Evolutionary conservation across 2,888 invertebrate species (phyloP), one percentile per base, ranked within the genome.

Genomic region (Polydrusus tereticollis): DNA sequence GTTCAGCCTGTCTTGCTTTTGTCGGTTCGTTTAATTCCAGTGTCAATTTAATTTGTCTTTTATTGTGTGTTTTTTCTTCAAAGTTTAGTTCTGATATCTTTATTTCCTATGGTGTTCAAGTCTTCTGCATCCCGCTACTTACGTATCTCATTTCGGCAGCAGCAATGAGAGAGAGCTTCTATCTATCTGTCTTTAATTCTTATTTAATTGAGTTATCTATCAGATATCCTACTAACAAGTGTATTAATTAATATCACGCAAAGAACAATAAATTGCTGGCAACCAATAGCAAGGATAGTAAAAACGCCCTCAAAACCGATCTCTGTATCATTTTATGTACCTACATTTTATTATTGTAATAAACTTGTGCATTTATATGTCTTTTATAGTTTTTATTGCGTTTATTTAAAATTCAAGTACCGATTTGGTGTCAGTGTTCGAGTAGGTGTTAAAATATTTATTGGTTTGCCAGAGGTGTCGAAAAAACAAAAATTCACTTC

Each of bases 371-470:
- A 52, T 73, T 73, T 73, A 69, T 72, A 67, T 59, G 59, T 69
- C 45, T 62, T 68, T 67, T 72, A 62, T 57, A 57, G 57, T 68
- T 72, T 72, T 72, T 68, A 68, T 72, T 58, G 58, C 67, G 59
- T 69, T 73, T 73, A 65, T 73, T 73, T 73, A 73, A 73, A 73
- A 73, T 73, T 73, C 73, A 69, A 73, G 64, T 63, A 47, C 63
- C 63, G 55, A 72, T 67, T 41, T 45, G 45, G 58, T 68, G 72
- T 68, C 68, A 43, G 36, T 33, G 43, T 45, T 59, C 23, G 59
- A 65, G 71, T 71, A 45, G 71, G 71, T 43, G 71, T 60, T 59
- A 60, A 71, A 71, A 71, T 62, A 71, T 71, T 65, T 66, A 66
- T 66, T 29, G 65, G 60, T 23, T 71, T 55, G 64, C 23, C 41